phyloP scores from a whole-genome alignment of 2,113 vertebrate genomes.

The Micromys minutus region DNA sequence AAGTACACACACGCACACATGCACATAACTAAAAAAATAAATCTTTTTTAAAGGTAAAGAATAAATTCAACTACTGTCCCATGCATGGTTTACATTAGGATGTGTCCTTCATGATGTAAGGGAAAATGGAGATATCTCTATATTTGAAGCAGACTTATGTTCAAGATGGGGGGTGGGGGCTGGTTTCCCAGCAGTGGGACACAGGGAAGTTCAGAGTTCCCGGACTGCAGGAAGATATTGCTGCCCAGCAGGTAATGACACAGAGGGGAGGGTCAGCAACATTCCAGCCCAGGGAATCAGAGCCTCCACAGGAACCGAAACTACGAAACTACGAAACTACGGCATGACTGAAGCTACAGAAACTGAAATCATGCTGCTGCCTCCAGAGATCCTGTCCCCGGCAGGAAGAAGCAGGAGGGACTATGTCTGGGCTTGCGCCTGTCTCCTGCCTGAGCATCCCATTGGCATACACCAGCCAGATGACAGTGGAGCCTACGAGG shows the following conservation, averaged over 20 bases:
- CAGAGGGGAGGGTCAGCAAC: accelerated
- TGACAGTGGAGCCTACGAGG: background rate
- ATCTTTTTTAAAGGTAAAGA: background rate
- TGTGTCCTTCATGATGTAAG: background rate
- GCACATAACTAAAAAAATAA: background rate
- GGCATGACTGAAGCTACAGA: background rate
- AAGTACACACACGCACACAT: background rate
- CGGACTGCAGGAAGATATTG: background rate
- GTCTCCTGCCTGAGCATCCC: background rate
- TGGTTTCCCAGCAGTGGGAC: background rate
- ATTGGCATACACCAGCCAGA: background rate
- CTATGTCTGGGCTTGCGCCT: background rate
- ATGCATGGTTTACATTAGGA: background rate
- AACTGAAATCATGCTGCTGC: background rate
- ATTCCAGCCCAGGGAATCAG: background rate
- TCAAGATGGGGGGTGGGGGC: background rate
- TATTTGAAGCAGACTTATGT: background rate
- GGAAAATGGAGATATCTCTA: background rate
- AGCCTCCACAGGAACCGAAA: background rate
- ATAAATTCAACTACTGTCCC: background rate
- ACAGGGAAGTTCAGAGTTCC: background rate
- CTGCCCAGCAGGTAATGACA: background rate
- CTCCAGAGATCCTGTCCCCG: background rate
- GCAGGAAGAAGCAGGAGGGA: background rate
- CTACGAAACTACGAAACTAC: too few species aligned